Evolutionary conservation across 1,140 invertebrate genomes (phyloP), one percentile per base, ranked within the genome.

Genomic region (Pseudomyrmex gracilis): DNA sequence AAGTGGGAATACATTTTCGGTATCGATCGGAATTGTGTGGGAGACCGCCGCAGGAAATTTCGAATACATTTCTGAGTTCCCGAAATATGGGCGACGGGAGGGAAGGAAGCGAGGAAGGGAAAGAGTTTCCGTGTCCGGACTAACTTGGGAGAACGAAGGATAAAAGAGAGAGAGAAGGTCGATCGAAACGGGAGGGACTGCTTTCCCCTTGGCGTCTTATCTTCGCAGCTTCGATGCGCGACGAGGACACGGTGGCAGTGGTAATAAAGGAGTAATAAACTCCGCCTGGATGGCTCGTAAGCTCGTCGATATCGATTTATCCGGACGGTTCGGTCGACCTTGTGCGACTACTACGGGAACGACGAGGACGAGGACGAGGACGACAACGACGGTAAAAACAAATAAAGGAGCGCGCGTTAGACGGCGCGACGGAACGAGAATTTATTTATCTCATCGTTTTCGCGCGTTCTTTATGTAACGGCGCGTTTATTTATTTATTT

Each of bases 191-290:
- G 24, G 34, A 51, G 43, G 8, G 10, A 57, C 60, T 57, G 22
- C 8, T 57, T 55, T 70, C 45, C 12, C 22, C 9, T 24, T 34
- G 34, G 20, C 53, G 15, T 58, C 55, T 17, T 45, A 70, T 70
- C 24, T 63, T 67, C 76, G 43, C 53, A 43, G 47, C 34, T 60
- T 49, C 0, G 66, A 80, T 47, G 76, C 66, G 22, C 64, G 70
- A 15, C 55, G 34, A 34, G 34, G 34, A 34, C 34, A 34, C 34
- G 55, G 17, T 58, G 17, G 64, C 76, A 58, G 34, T 15, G 51
- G 15, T 80, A 70, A 80, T 80, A 80, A 80, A 80, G 66, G 45
- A 68, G 66, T 70, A 67, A 80, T 80, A 80, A 80, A 80, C 66
- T 60, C 63, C 20, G 15, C 53, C 13, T 47, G 17, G 43, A 70